Base-by-base conservation (phyloP, 2,888 invertebrate species). In the Lasioglossum figueresi region DNA sequence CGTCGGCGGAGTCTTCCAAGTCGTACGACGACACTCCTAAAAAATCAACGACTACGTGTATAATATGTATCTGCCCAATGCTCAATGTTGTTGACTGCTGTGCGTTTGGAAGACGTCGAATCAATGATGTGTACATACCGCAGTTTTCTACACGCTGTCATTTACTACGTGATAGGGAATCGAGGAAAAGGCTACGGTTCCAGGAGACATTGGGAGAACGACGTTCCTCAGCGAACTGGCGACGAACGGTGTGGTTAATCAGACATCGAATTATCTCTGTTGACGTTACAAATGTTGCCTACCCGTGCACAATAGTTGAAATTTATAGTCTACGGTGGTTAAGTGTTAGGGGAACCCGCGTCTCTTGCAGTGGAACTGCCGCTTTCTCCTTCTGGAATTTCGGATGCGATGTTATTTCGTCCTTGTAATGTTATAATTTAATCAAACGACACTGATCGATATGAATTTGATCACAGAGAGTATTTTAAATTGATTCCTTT, bases 1-100 rank as follows among this genome's bases (percentile, higher is more conserved):
- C 84, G 88, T 90, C 82, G 90, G 76, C 76, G 77, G 71, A 84
- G 90, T 90, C 89, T 90, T 90, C 90, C 90, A 85, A 84, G 84
- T 90, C 63, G 76, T 82, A 83, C 70, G 82, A 86, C 88, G 82
- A 83, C 76, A 71, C 85, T 85, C 74, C 80, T 89, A 79, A 84
- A 56, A 1, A 56, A 56, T 83, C 85, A 83, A 86, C 85, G 88
- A 85, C 79, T 82, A 83, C 56, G 72, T 76, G 83, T 79, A 70
- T 79, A 78, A 76, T 83, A 72, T 83, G 68, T 84, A 82, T 75
- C 83, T 78, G 80, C 66, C 77, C 59, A 68, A 88, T 88, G 89
- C 90, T 90, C 90, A 89, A 90, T 83, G 74, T 80, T 88, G 80
- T 85, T 86, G 81, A 88, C 76, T 56, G 37, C 76, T 79, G 79